These are phyloP conservation scores for Gallinago nigripennis DNA, from an alignment of 2,797 vertebrate species.

Conservation along the genomic window DNA sequence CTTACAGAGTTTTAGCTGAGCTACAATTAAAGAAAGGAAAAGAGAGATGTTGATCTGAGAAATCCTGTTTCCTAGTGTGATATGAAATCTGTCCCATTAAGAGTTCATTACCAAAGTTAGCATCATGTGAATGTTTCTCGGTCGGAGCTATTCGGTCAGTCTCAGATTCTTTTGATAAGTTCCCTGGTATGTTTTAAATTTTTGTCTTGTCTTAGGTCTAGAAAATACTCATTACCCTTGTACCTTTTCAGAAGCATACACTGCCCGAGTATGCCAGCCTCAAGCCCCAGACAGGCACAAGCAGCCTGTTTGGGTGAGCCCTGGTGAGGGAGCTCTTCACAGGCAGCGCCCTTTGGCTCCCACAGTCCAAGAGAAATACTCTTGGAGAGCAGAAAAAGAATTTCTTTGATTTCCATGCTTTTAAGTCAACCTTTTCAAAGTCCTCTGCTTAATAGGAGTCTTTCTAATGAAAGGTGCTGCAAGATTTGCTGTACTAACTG, in stretches of 20 bases:
- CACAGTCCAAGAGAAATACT: neutral
- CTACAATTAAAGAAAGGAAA: constrained; percentile 32
- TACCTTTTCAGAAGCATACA: neutral
- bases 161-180: constrained; percentile 27
- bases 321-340: neutral
- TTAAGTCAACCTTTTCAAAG: neutral
- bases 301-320: neutral
- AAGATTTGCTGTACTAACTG: neutral
- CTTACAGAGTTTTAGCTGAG: neutral
- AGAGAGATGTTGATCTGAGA: constrained; percentile 15
- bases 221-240: neutral
- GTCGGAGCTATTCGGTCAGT: neutral
- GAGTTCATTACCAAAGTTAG: constrained; percentile 52
- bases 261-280: neutral
- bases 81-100: neutral
- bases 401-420: neutral
- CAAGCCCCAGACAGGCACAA: neutral
- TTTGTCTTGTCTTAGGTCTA: constrained; percentile 30
- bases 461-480: neutral
- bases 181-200: constrained; percentile 39
- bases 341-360: neutral
- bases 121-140: constrained; percentile 32
- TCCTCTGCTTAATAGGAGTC: neutral
- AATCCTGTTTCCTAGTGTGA: constrained; percentile 38
- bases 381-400: neutral